Base-by-base conservation (phyloP, 2,113 vertebrate genomes). In the Dasyurus viverrinus region DNA sequence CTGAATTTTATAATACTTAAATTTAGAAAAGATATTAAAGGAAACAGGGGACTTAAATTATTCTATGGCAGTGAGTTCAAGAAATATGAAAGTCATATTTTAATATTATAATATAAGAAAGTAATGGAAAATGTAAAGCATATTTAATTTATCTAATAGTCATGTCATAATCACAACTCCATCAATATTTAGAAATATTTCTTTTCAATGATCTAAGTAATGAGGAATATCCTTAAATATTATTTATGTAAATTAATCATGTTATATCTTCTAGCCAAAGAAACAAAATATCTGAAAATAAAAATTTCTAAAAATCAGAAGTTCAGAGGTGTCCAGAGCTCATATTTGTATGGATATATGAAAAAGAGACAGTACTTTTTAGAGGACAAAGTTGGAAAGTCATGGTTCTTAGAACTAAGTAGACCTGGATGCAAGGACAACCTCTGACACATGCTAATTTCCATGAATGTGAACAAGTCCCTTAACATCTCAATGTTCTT, bases 101-200 rank as follows among this genome's bases (percentile, higher is more conserved):
- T 68, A 95, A 42, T 1, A 94, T 90, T 57, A 4, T 48, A 93
- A 89, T 1, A 91, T 46, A 14, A 95, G 42, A 68, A 53, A 11
- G 91, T 84, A 91, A 90, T 60, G 47, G 55, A 96, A 94, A 93
- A 94, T 76, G 26, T 24, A 92, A 36, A 60, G 26, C 42, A 90
- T 84, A 48, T 91, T 48, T 95, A 25, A 95, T 48, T 94, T 42
- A 42, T 84, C 24, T 3, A 42, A 91, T 54, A 2, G 14, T 76
- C 4, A 76, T 89, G 36, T 47, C 48, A 36, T n/a, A 52, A 93
- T 6, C n/a, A 24, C 8, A 93, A 54, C 91, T 30, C 48, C 12
- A 93, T 46, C 46, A 54, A 94, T 60, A 90, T 92, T 84, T 84
- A 23, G 23, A 84, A 84, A 84, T 84, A 16, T 76, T 60, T 68